Base-by-base conservation (phyloP, 2,888 invertebrate species). In the Caenorhabditis panamensis region DNA sequence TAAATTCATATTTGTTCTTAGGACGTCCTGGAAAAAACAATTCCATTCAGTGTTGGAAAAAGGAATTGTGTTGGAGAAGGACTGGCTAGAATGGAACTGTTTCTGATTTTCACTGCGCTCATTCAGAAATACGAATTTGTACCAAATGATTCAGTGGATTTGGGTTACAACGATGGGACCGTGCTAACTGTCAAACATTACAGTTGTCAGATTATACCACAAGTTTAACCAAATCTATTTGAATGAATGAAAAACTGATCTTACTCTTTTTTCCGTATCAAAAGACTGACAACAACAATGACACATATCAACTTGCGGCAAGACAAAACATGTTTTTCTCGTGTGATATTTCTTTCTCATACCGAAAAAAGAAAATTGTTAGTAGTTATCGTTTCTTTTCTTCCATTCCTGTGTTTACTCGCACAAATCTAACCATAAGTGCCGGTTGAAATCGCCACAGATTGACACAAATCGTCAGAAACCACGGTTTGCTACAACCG, bases 1-100 rank as follows among this genome's bases (percentile, higher is more conserved):
- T 13, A 44, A 18, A 22, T 5, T 18, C 16, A 16, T 11, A 9
- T 16, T 18, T n/a, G 9, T 18, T 58, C 83, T 63, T 58, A 85
- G 85, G 71, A 75, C 4, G 63, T 69, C 0, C 36, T 86, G 0
- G 85, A 86, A 13, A 71, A 67, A 20, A 53, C 69, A 11, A 72
- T 82, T 51, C 83, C 85, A 11, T 86, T 86, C 71, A 81, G 79
- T 20, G 72, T 84, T 51, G 85, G 85, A 13, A 86, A 83, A 47
- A 62, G 85, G 47, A 41, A 54, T 26, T 85, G 85, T 61, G 84
- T 82, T 4, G 85, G 85, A 31, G 85, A 85, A 54, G 85, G 82
- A 36, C 37, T 86, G 22, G 84, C 85, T 5, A 49, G 82, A 4
- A 71, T 84, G 63, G 85, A 85, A 64, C 62, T 85, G 20, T 85